A percentile compares a stretch with the other conserved stretches of the same genome.
These are phyloP conservation scores for Brachionus koreanus DNA, from an alignment of 1,140 invertebrate genomes.

Conservation along the genomic window DNA sequence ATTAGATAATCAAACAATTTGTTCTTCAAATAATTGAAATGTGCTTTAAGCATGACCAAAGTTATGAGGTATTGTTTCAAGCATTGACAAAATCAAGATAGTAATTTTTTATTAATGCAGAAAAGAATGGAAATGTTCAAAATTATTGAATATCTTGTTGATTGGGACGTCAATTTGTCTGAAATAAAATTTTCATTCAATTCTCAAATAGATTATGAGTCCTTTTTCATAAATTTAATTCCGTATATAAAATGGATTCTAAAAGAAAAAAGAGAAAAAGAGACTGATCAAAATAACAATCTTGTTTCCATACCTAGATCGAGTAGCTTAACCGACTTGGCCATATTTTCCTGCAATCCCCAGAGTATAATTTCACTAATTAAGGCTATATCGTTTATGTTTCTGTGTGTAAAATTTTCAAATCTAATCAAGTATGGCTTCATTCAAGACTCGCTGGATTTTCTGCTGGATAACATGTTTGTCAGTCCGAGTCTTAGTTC, in stretches of 20 bases:
- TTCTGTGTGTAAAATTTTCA: conserved; percentile 11
- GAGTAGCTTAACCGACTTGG: neutral
- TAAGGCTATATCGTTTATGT: neutral
- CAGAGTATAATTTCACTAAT: neutral
- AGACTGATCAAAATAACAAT: neutral
- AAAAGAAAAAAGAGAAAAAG: neutral
- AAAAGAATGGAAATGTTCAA: conserved; percentile 27
- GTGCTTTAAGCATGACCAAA: neutral
- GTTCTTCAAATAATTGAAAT: neutral
- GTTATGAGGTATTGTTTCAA: neutral
- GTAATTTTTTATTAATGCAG: neutral
- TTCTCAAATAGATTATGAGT: conserved; percentile 9
- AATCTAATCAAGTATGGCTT: neutral
- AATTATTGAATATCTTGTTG: neutral
- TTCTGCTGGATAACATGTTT: neutral
- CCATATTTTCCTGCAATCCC: neutral
- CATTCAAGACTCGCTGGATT: neutral
- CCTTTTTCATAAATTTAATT: neutral
- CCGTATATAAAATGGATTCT: neutral
- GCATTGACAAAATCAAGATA: neutral
- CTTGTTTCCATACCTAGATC: neutral
- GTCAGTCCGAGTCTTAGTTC: neutral
- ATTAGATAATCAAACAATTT: conserved; percentile 7
- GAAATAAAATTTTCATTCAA: neutral
- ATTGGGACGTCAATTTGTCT: neutral